Evolutionary conservation across 2,888 invertebrate species (phyloP), one percentile per base, ranked within the genome.

Genomic region (Neoitamus cyanurus): DNA sequence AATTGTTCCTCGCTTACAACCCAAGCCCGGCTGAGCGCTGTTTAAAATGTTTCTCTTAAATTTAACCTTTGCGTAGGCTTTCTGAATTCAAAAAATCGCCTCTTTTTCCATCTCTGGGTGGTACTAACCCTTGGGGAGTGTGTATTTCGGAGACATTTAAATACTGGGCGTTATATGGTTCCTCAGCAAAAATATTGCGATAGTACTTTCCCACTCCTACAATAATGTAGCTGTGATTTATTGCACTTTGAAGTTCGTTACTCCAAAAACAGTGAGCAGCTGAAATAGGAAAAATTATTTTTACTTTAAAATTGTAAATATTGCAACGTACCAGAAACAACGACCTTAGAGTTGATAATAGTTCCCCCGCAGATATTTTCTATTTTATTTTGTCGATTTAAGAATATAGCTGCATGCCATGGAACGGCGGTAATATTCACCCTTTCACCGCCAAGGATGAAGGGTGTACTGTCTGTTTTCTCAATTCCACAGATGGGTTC

Each of bases 261-360:
- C 87, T 86, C 87, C 87, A 88, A 83, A 88, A 87, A 15, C 88
- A 88, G 85, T 88, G 88, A 0, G 88, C 88, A 25, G 84, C 84
- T 84, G 15, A 20, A 20, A 36, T 31, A 30, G 20, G 1, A n/a
- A 31, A 58, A 9, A 25, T n/a, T 1, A 2, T 25, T 5, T 20
- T 58, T 0, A 25, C 0, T 20, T 58, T 25, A n/a, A 80, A 58
- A 20, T 58, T n/a, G 3, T 58, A 20, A 58, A 28, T 73, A 58
- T 31, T 34, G 1, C 13, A 48, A 36, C 0, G 11, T 84, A 87
- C 87, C 88, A 34, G 87, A 85, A 9, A 88, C 68, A 0, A 87
- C 58, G 20, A 87, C 6, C 34, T 87, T 87, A 2, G 87, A 85
- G 68, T 85, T 87, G 4, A 88, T 83, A 31, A 88, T 87, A 1